A percentile compares a stretch with the other conserved stretches of the same genome.
Evolutionary conservation across 2,113 vertebrate species (phyloP).

Genomic region (Prunella fulvescens): DNA sequence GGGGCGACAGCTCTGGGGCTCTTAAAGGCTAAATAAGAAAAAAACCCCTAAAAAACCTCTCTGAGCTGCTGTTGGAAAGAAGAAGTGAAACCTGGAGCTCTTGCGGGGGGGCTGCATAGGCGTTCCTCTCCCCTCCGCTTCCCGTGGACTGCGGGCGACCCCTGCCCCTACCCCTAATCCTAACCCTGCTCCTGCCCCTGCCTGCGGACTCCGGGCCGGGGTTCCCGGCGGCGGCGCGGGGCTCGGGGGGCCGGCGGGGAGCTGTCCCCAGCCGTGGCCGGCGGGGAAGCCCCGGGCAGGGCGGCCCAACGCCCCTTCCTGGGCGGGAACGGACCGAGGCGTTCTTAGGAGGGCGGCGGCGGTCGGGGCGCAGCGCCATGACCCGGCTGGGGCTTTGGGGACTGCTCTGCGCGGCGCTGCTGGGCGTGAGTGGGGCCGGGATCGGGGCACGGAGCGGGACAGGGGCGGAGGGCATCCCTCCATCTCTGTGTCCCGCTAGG

Average conservation of each 20-base stretch:
- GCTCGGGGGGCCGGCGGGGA: no score
- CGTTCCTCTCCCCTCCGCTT: no score
- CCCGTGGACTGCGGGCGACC: fast-evolving
- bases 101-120: not conserved
- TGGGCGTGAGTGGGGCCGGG: not conserved
- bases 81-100: not conserved
- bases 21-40: not conserved
- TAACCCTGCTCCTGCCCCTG: not conserved
- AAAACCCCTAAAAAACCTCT: not conserved
- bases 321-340: conserved; percentile 7
- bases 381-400: not conserved
- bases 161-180: not conserved
- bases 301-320: conserved; percentile 27
- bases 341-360: not conserved
- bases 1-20: not conserved
- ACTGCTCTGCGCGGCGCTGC: not conserved
- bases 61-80: not conserved
- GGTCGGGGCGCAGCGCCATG: not conserved
- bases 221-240: not conserved
- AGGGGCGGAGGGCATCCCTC: not conserved
- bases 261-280: not conserved
- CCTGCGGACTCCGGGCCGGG: not conserved
- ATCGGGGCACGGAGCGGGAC: not conserved
- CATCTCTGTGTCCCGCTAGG: not conserved
- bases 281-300: conserved; percentile 4